Conservation (phyloP, 2,888 invertebrate genomes). For the Acanthosoma haemorrhoidale region DNA sequence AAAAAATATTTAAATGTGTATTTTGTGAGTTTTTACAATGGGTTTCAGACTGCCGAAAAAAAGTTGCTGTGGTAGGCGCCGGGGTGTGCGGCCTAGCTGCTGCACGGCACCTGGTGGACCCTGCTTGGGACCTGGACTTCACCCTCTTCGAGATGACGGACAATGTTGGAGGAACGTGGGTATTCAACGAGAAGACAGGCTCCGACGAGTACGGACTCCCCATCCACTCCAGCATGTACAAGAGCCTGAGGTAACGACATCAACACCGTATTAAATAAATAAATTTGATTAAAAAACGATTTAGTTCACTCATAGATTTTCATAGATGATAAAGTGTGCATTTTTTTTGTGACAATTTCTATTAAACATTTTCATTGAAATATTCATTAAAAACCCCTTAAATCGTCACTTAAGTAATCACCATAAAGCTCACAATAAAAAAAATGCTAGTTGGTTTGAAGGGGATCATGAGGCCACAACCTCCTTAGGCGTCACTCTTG, state of each 20-base stretch:
- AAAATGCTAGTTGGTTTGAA: too few species aligned
- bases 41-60: not conserved
- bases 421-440: too few species aligned
- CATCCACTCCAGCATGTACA: slow-evolving; percentile 88
- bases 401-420: too few species aligned
- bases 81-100: slow-evolving; percentile 83
- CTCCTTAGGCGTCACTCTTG: too few species aligned
- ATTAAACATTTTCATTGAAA: too few species aligned
- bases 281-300: too few species aligned
- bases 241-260: slow-evolving; percentile 65
- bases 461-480: too few species aligned
- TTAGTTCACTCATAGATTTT: too few species aligned
- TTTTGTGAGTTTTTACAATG: not conserved
- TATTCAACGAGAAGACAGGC: slow-evolving; percentile 71
- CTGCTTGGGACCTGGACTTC: slow-evolving; percentile 41
- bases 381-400: too few species aligned
- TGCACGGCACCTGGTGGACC: slow-evolving; percentile 55
- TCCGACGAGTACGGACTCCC: slow-evolving; percentile 72
- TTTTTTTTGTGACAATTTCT: too few species aligned
- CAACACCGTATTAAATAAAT: not conserved
- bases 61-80: slow-evolving; percentile 74
- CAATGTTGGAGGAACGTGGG: slow-evolving; percentile 85
- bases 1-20: too few species aligned
- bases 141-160: slow-evolving; percentile 70
- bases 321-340: too few species aligned